Conservation (phyloP, 2,888 invertebrate genomes). For the Lamellibrachia columna region DNA sequence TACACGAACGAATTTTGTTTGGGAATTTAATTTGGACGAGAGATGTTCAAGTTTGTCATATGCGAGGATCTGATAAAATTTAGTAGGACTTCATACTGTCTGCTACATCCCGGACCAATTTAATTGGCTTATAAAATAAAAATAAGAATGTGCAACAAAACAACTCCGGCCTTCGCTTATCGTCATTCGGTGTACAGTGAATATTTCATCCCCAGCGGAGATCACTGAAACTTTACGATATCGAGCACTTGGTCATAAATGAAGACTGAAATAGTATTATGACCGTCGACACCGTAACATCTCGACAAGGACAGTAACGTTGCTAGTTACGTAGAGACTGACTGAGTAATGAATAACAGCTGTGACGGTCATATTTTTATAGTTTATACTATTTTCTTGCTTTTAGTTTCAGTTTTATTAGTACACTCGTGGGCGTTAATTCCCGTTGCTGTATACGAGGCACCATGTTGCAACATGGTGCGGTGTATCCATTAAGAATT, state of each 20-base stretch:
- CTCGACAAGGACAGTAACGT: neutral
- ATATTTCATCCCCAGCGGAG: neutral
- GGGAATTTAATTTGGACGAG: too few species aligned
- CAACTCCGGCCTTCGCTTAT: neutral
- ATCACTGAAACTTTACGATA: neutral
- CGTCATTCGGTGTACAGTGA: neutral
- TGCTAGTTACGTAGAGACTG: neutral
- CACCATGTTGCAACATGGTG: neutral
- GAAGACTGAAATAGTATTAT: neutral
- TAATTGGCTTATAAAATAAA: neutral
- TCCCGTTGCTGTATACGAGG: neutral
- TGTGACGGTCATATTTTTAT: constrained; percentile 8
- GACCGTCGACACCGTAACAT: neutral
- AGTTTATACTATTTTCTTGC: neutral
- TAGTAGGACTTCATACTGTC: neutral
- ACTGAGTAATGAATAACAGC: neutral
- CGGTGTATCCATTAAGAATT: neutral
- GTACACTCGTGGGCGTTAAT: neutral
- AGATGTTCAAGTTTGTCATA: neutral
- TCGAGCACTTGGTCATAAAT: neutral
- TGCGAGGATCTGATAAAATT: too few species aligned
- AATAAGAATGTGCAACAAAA: neutral
- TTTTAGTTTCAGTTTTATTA: neutral
- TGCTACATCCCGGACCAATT: neutral
- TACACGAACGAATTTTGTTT: neutral